Percentiles rank a stretch among this genome's conserved stretches.
Evolutionary conservation across 2,113 vertebrate genomes (phyloP).

Genomic region (Rynchops niger): DNA sequence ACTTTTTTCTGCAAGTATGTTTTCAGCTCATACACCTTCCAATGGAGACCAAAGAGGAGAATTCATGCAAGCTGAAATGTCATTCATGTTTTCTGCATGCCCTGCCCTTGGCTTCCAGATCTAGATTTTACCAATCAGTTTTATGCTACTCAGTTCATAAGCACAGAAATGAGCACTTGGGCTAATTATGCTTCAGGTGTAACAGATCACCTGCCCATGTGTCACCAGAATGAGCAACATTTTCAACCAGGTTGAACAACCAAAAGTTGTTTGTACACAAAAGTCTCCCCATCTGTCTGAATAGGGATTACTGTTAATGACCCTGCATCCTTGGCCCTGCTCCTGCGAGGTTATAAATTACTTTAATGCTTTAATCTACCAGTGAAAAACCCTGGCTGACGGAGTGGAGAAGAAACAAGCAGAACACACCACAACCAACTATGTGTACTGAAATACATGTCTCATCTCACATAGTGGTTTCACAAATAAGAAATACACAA

Average conservation of each 20-base stretch:
- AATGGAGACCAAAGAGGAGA: neutral
- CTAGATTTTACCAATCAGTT: neutral
- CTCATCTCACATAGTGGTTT: neutral
- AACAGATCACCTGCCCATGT: neutral
- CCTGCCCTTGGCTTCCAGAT: neutral
- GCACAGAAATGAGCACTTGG: neutral
- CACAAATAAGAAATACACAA: neutral
- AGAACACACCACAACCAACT: neutral
- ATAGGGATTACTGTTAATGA: constrained; percentile 40
- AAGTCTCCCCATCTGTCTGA: constrained; percentile 35
- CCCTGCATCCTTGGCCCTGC: neutral
- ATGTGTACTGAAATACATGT: neutral
- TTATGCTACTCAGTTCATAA: neutral
- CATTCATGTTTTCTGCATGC: neutral
- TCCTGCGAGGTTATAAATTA: neutral
- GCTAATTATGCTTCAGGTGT: neutral
- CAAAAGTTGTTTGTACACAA: constrained; percentile 26
- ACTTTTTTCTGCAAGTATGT: neutral
- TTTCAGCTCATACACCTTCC: neutral
- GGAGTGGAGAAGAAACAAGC: neutral
- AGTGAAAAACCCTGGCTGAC: neutral
- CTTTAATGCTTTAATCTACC: constrained; percentile 11
- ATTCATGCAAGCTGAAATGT: neutral
- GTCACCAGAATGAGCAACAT: neutral
- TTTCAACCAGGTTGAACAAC: neutral